Evolutionary conservation across 1,140 invertebrate species (phyloP), one percentile per base, ranked within the genome.

Genomic region (Drosophila miranda): DNA sequence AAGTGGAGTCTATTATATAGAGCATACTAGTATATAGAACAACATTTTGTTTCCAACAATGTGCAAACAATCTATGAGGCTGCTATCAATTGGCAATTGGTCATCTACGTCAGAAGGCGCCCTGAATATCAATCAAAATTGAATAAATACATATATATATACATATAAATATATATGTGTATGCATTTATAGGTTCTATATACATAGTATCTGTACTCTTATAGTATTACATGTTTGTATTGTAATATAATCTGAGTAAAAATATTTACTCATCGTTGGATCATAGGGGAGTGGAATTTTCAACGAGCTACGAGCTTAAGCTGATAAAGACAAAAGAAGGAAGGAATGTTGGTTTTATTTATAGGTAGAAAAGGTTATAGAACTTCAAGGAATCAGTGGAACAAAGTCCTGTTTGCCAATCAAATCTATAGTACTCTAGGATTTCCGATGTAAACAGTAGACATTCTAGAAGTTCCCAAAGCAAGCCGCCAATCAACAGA

Each of bases 121-220:
- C 49, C 48, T 64, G 63, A 44, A 56, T 59, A 83, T 78, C 75
- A 78, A 78, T 75, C 43, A 63, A 75, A 69, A 56, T 48, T 49
- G 5, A 19, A 55, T 30, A 63, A 14, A 43, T 54, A 63, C 30
- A 26, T 5, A 63, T 19, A 43, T 54, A 60, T 30, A 26, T 26
- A 0, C 16, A 16, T 54, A 63, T 30, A 26, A 5, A 0, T 26
- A 26, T 5, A 61, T 14, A 43, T 54, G 60, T 30, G 50, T 14
- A 19, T 21, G 21, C 8, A 16, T 46, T 45, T n/a, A 23, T 50
- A 64, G 3, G 34, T 13, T 13, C 11, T 34, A 30, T 30, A 30
- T 1, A 3, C 11, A 13, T 38, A 38, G 11, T 11, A 45, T 5
- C 13, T 16, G 14, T 68, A 55, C 19, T 19, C 19, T 19, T 30